These are phyloP conservation scores for Epistrophe eligans DNA, from an alignment of 2,888 invertebrate species.

Conservation along the genomic window DNA sequence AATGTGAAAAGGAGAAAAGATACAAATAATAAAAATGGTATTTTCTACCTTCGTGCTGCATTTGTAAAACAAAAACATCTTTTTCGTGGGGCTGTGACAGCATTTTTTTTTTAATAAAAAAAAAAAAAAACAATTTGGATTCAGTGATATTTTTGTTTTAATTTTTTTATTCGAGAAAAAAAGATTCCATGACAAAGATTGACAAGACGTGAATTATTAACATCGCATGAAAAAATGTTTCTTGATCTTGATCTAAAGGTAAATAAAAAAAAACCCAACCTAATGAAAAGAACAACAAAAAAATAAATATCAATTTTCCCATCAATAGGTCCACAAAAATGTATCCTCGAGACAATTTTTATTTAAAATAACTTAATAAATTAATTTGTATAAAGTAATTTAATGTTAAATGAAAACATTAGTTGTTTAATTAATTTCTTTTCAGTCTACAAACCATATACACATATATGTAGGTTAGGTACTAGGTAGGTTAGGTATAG, in stretches of 20 bases:
- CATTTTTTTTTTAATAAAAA: constrained; percentile 40
- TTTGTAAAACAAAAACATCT: constrained; percentile 47
- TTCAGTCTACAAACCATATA: neutral
- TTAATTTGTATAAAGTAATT: constrained; percentile 35
- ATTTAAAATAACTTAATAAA: constrained; percentile 40
- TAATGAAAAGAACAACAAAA: constrained; percentile 2
- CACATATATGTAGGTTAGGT: neutral
- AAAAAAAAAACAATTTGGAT: constrained; percentile 13
- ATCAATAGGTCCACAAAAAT: constrained; percentile 24
- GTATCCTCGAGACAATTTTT: constrained; percentile 4
- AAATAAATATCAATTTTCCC: constrained; percentile 62
- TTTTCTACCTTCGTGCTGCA: constrained; percentile 38
- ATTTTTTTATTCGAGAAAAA: neutral
- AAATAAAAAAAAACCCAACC: neutral
- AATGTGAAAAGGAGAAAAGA: constrained; percentile 7
- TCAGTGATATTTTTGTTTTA: constrained; percentile 31
- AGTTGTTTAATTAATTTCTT: constrained; percentile 44
- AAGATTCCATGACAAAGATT: constrained; percentile 72
- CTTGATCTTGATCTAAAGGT: constrained; percentile 46
- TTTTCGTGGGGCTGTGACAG: constrained; percentile 42
- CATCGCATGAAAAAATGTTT: constrained; percentile 25
- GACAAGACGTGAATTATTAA: constrained; percentile 69
- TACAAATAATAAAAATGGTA: constrained; percentile 26
- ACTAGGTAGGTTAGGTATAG: too few species aligned
- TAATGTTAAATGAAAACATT: constrained; percentile 48